Conservation (phyloP, 2,888 invertebrate genomes). For the Drosophila buzzatii region DNA sequence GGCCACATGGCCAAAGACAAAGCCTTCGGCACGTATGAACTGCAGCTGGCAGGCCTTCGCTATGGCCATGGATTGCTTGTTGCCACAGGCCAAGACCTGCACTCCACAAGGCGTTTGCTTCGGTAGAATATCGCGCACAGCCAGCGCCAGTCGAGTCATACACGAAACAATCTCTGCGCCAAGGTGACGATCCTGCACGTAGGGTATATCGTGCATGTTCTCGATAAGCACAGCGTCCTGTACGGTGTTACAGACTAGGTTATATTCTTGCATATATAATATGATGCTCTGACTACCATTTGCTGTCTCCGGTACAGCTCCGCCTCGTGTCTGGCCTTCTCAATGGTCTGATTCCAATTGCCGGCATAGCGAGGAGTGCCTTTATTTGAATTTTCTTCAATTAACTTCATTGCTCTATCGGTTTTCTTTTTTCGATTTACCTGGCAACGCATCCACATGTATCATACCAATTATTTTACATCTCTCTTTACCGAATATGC, state of each 20-base stretch:
- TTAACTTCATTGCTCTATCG: constrained; percentile 10
- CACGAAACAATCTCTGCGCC: constrained; percentile 89
- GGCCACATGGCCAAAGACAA: constrained; percentile 91
- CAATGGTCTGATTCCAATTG: constrained; percentile 86
- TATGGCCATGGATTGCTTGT: constrained; percentile 91
- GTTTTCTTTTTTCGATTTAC: constrained; percentile 82
- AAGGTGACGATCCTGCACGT: constrained; percentile 87
- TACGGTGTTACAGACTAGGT: background rate
- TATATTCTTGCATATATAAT: background rate
- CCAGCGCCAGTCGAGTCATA: constrained; percentile 89
- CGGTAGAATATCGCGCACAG: constrained; percentile 87
- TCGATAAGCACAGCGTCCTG: constrained; percentile 91
- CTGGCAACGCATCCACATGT: constrained; percentile 89
- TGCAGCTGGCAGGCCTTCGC: constrained; percentile 89
- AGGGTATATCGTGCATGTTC: constrained; percentile 93
- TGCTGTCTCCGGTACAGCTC: constrained; percentile 87
- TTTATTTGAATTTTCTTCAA: background rate
- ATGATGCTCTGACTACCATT: constrained; percentile 84
- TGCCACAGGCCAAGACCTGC: constrained; percentile 91
- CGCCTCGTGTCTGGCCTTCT: constrained; percentile 88
- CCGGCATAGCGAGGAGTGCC: constrained; percentile 88
- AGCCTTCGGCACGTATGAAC: constrained; percentile 92
- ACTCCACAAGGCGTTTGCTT: constrained; percentile 87
- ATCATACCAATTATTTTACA: constrained; percentile 90
- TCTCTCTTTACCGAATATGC: constrained; percentile 84